A percentile compares a stretch with the other conserved stretches of the same genome.
Conservation (phyloP, 1,140 invertebrate genomes). For the Lepidotrigona ventralis region DNA sequence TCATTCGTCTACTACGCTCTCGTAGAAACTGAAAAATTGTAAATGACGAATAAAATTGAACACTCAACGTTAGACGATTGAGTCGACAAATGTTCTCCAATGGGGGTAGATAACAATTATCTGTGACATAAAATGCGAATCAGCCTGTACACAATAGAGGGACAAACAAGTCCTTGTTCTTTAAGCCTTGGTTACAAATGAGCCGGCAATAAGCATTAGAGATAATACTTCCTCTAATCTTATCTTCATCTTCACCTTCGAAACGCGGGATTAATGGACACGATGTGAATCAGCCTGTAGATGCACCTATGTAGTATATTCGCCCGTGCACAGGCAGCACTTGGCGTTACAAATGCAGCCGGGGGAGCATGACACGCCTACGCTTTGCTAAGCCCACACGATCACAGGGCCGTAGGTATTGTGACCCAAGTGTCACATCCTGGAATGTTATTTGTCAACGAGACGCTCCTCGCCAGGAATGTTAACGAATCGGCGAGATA, state of each 20-base stretch:
- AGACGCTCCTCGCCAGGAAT: background rate
- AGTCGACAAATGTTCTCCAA: background rate
- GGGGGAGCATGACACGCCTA: conserved; percentile 61
- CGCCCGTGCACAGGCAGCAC: conserved; percentile 32
- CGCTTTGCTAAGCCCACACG: conserved; percentile 58
- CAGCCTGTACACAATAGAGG: background rate
- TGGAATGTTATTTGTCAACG: conserved; percentile 28
- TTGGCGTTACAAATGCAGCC: conserved; percentile 57
- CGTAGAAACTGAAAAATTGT: too few species aligned
- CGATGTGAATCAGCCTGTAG: conserved; percentile 34
- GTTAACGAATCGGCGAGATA: background rate
- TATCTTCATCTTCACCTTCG: conserved; percentile 22
- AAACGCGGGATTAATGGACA: conserved; percentile 18
- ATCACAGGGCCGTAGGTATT: conserved; percentile 53
- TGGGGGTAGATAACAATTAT: background rate
- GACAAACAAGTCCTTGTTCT: background rate
- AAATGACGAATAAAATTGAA: background rate
- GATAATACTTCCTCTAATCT: conserved; percentile 18
- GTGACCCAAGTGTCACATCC: conserved; percentile 41
- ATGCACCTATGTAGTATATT: conserved; percentile 33
- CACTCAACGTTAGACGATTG: background rate
- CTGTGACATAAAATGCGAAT: background rate
- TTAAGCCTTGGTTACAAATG: conserved; percentile 5
- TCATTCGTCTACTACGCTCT: too few species aligned
- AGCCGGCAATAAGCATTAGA: conserved; percentile 15